Evolutionary conservation across 2,888 invertebrate species (phyloP).

Genomic region (Nephrotoma guestfalica): DNA sequence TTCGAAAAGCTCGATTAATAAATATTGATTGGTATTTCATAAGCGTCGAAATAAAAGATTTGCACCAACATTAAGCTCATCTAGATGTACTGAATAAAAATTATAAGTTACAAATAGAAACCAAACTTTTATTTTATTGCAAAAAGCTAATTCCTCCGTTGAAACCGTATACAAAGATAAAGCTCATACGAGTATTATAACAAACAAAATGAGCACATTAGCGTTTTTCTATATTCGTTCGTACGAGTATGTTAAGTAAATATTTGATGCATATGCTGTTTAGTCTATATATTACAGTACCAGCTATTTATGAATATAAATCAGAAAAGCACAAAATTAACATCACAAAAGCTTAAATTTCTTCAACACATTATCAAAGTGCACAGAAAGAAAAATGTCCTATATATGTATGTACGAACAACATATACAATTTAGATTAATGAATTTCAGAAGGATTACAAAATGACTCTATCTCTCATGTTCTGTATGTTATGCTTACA

Average conservation of each 20-base stretch:
- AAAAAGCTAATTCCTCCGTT: background rate
- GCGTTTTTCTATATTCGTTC: background rate
- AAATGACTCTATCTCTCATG: background rate
- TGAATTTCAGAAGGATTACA: background rate
- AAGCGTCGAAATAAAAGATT: background rate
- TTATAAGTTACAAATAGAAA: background rate
- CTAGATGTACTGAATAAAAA: background rate
- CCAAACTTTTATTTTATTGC: background rate
- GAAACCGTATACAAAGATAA: background rate
- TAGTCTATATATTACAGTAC: background rate
- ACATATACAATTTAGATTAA: background rate
- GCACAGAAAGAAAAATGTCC: background rate
- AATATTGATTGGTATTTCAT: no score
- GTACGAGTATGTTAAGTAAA: background rate
- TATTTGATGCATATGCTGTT: background rate
- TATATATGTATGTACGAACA: background rate
- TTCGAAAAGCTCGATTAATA: no score
- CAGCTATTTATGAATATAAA: background rate
- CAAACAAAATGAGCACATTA: background rate
- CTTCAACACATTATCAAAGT: background rate
- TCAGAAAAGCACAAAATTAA: background rate
- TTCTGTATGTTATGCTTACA: background rate
- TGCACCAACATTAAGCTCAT: background rate
- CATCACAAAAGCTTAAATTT: background rate
- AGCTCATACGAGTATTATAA: background rate